Base-by-base conservation (phyloP, 2,113 vertebrate genomes). In the Gobius niger region DNA sequence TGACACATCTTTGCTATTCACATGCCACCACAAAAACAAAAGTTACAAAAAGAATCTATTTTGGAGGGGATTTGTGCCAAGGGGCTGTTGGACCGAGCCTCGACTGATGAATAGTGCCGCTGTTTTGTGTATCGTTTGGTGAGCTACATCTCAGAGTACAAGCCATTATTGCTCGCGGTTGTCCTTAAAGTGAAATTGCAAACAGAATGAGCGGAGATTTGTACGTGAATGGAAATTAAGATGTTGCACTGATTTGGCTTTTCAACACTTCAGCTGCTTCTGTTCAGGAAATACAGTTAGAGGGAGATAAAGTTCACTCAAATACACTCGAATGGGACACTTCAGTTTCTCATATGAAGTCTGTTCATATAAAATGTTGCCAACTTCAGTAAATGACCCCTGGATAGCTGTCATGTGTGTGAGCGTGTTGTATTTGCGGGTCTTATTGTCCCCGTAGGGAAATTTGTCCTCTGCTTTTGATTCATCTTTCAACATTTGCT, bases 161-260 rank as follows among this genome's bases (percentile, higher is more conserved):
- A 67, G 51, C 53, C 44, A 61, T 80, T 80, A 63, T 80, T 78
- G 18, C 19, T 15, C 62, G 52, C 47, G 62, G 63, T 69, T 74
- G 71, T 82, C 68, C 72, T 75, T 60, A 75, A 59, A 67, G 67
- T 47, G 52, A 74, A 85, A 68, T 78, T 83, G 73, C 79, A 81
- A 69, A 72, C 67, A 70, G 77, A 83, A 72, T 73, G 52, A 85
- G 66, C 65, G 54, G 34, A 69, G 42, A 64, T 73, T 84, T 51
- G 65, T 34, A 34, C 24, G 5, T 34, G 24, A 34, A 34, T 9
- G 64, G 68, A 59, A 68, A 63, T 63, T 44, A 63, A 77, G 41
- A 76, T 82, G 70, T 67, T 68, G 63, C 74, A 57, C 73, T 16
- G 14, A 40, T 83, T 56, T 70, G 70, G 19, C 68, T 65, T 79